Evolutionary conservation across 2,888 invertebrate genomes (phyloP), one percentile per base, ranked within the genome.

Genomic region (Empis stercorea): DNA sequence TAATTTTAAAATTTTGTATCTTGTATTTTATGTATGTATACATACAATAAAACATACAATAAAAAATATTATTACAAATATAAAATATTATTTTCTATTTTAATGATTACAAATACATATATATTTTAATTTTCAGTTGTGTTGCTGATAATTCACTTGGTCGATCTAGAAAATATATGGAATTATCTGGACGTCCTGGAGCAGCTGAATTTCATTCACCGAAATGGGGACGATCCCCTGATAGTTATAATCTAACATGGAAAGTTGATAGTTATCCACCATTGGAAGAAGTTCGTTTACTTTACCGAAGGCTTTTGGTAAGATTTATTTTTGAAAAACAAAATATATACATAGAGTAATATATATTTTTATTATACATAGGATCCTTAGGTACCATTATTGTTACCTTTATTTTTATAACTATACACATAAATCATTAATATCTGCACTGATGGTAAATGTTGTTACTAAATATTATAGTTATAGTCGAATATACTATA

Each of bases 181-280:
- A 81, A 61, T 74, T 82, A 54, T 80, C 81, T 6, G 82, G 83
- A 2, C 74, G 79, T 52, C 83, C 83, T 0, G 79, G 81, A 11
- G 76, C 81, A 15, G 82, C 81, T 42, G 75, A 79, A 52, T 81
- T 83, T 68, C 76, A 78, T 43, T 81, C 75, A 63, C 74, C 78
- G 13, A 79, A 81, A 23, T 76, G 79, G 56, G 78, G 81, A 44
- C 70, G 76, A 36, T 66, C 76, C 16, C 69, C 76, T 48, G 72
- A 75, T 57, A 71, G 74, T 43, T 84, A 81, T 71, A 76, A 79
- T 59, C 73, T 84, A 44, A 73, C 78, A 52, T 83, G 83, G 76
- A 73, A 76, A 50, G 79, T 83, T 44, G 82, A 83, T 69, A 81
- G 80, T 63, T 83, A 81, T 66, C 80, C 82, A 32, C 81, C 81